Evolutionary conservation across 2,113 vertebrate genomes (phyloP), one percentile per base, ranked within the genome.

Genomic region (Macheiramphus alcinus): DNA sequence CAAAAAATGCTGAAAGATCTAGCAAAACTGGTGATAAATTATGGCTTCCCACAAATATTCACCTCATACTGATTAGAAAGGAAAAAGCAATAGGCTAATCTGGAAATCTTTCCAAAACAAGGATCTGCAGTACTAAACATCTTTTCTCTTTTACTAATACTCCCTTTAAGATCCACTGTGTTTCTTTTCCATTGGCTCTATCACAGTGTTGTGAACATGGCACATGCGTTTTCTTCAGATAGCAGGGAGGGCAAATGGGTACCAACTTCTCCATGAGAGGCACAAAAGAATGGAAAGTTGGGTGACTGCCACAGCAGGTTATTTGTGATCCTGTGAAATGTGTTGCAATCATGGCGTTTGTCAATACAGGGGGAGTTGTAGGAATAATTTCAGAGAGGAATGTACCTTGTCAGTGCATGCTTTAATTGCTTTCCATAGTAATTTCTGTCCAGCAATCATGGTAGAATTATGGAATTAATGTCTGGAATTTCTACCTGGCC

Each of bases 211-310:
- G 22, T 15, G 17, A 61, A 38, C 38, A 11, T 5, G 32, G 42
- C 29, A 29, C 9, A 8, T 2, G 26, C 0, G 0, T 23, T 38
- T 50, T 38, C 75, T 59, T 29, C 40, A 26, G 9, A 4, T 3
- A 65, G 29, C 29, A 52, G 53, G 61, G 31, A 67, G 19, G 45
- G 22, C 13, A 40, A 11, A 34, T 18, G 45, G 36, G n/a, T n/a
- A 52, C 59, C 42, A 36, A 10, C 48, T 26, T 70, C 56, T 72
- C 58, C 40, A 7, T 17, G 43, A 38, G 32, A n/a, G 42, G 43
- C 67, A 34, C 29, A 42, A 73, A 50, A 19, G 55, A 53, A 26
- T 3, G 36, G 67, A 58, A 84, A 40, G 48, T 10, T 58, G 79
- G 79, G 17, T 34, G 59, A 23, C 40, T 59, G 52, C 53, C 65